Evolutionary conservation across 2,797 vertebrate genomes (phyloP).

Genomic region (Enteromius mattozi): DNA sequence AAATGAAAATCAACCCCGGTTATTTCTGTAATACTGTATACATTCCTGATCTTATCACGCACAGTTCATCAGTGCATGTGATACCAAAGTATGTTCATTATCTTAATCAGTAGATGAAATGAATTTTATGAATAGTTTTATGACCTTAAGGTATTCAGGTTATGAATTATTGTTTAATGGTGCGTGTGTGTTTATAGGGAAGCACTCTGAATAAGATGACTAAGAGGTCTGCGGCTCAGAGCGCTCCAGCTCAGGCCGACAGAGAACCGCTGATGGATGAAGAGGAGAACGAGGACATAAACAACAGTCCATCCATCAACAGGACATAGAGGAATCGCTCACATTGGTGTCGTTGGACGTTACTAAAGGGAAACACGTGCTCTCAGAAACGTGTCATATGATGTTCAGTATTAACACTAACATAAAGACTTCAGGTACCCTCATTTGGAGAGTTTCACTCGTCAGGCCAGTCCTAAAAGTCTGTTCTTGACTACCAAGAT

Average conservation of each 20-base stretch:
- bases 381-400: slow-evolving; percentile 11
- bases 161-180: slow-evolving; percentile 2
- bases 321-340: background rate
- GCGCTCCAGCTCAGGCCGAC: slow-evolving; percentile 54
- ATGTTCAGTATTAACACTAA: slow-evolving; percentile 17
- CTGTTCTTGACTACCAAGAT: background rate
- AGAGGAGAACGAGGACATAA: slow-evolving; percentile 28
- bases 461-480: background rate
- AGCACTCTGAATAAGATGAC: slow-evolving; percentile 82
- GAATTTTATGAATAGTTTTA: background rate
- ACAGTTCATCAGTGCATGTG: too few species aligned
- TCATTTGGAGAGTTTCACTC: background rate
- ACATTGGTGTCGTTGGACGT: background rate
- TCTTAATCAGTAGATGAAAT: background rate
- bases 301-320: slow-evolving; percentile 31
- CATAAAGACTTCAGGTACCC: background rate
- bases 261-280: slow-evolving; percentile 69
- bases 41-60: background rate
- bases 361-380: slow-evolving; percentile 21
- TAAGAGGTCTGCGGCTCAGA: slow-evolving; percentile 67
- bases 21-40: background rate
- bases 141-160: background rate
- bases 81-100: background rate
- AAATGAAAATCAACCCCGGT: background rate
- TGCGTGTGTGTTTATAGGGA: slow-evolving; percentile 69